Evolutionary conservation across 2,113 vertebrate genomes (phyloP).

Genomic region (Neoarius graeffei): DNA sequence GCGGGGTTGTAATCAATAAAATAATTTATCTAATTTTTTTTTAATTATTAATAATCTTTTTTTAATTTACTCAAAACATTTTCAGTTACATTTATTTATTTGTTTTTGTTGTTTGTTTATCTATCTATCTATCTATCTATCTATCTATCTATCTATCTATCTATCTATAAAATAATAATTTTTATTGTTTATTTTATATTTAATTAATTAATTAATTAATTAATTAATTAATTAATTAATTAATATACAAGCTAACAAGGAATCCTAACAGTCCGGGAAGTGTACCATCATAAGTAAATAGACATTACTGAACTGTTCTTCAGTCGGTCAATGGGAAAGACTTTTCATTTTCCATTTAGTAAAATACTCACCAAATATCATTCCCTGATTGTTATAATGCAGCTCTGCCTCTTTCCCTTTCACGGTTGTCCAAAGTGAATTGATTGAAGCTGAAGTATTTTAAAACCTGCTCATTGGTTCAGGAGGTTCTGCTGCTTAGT

Average conservation of each 20-base stretch:
- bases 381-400: conserved; percentile 46
- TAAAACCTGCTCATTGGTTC: conserved; percentile 56
- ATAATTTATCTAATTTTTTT: too few relatives aligned
- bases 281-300: neutral
- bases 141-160: too few relatives aligned
- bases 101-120: too few relatives aligned
- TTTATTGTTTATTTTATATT: neutral
- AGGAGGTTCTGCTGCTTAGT: conserved; percentile 62
- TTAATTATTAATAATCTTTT: too few relatives aligned
- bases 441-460: conserved; percentile 54
- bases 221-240: neutral
- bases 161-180: too few relatives aligned
- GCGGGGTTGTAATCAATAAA: too few relatives aligned
- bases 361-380: conserved; percentile 20
- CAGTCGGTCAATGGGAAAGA: conserved; percentile 56
- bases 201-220: neutral
- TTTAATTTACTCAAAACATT: too few relatives aligned
- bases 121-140: too few relatives aligned
- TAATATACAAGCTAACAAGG: neutral
- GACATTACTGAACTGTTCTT: conserved; percentile 44
- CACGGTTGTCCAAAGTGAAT: conserved; percentile 63
- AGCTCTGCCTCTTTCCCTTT: conserved; percentile 55
- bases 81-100: too few relatives aligned
- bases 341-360: conserved; percentile 2
- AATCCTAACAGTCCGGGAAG: neutral